These are phyloP conservation scores for Pseudomyrmex cubaensis DNA, from an alignment of 1,140 invertebrate genomes.

Conservation along the genomic window DNA sequence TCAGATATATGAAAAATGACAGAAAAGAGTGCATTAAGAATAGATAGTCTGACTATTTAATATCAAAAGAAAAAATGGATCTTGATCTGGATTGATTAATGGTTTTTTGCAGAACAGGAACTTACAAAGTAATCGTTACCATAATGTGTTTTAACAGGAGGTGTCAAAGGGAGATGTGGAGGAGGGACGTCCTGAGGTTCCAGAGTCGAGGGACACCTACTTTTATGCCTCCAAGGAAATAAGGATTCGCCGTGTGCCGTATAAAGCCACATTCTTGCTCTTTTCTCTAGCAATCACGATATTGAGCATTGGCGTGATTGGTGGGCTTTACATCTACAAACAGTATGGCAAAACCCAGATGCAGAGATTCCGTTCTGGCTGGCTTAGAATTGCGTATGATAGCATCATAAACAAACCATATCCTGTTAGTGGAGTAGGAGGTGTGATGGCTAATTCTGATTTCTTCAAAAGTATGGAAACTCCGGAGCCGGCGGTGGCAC, in stretches of 20 bases:
- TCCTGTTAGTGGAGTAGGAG: slow-evolving; percentile 79
- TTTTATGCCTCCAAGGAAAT: slow-evolving; percentile 72
- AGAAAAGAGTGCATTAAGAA: no score
- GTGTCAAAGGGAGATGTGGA: slow-evolving; percentile 80
- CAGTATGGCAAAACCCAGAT: slow-evolving; percentile 88
- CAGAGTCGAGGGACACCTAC: slow-evolving; percentile 44
- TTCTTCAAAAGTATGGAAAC: slow-evolving; percentile 74
- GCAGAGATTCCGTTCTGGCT: slow-evolving; percentile 87
- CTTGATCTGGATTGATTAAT: no score
- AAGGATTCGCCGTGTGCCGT: slow-evolving; percentile 83
- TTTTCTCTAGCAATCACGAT: slow-evolving; percentile 90
- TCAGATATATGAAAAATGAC: no score
- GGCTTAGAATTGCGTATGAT: slow-evolving; percentile 89
- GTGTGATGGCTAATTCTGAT: slow-evolving; percentile 76
- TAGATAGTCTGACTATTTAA: no score
- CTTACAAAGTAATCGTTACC: no score
- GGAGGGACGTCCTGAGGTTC: slow-evolving; percentile 73
- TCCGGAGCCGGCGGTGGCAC: slow-evolving; percentile 73
- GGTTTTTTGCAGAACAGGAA: no score
- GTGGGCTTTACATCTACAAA: slow-evolving; percentile 92
- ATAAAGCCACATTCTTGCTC: slow-evolving; percentile 89
- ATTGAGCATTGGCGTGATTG: slow-evolving; percentile 90
- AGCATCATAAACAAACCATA: slow-evolving; percentile 76
- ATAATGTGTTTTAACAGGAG: slow-evolving; percentile 63
- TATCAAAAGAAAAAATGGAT: no score